Evolutionary conservation across 1,140 invertebrate genomes (phyloP).

Genomic region (Drosophila repleta): DNA sequence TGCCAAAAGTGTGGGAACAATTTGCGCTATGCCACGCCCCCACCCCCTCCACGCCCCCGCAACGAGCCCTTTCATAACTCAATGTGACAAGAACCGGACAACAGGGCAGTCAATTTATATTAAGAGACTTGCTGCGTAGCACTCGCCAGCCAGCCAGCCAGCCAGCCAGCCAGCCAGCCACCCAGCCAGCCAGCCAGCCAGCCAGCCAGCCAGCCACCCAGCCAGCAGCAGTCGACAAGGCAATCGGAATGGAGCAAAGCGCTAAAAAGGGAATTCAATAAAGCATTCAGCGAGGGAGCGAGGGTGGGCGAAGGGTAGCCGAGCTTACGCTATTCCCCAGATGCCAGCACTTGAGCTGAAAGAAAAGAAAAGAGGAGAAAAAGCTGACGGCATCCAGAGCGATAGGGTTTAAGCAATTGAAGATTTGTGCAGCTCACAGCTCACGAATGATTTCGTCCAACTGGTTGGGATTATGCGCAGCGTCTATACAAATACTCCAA

Average conservation of each 20-base stretch:
- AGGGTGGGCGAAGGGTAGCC: not conserved
- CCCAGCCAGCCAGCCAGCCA: too few species aligned
- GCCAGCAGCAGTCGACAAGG: slow-evolving; percentile 33
- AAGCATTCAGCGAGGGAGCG: slow-evolving; percentile 47
- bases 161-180: too few species aligned
- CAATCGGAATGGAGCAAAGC: slow-evolving; percentile 43
- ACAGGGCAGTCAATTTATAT: slow-evolving; percentile 62
- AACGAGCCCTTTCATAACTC: slow-evolving; percentile 59
- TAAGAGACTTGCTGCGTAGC: slow-evolving; percentile 46
- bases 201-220: too few species aligned
- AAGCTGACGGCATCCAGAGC: too few species aligned
- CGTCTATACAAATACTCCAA: slow-evolving; percentile 17
- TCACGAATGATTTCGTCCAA: slow-evolving; percentile 72
- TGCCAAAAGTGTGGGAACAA: slow-evolving; percentile 6
- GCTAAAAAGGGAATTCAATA: slow-evolving; percentile 65
- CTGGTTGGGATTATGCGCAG: not conserved
- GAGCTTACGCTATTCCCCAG: slow-evolving; percentile 33
- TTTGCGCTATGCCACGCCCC: not conserved
- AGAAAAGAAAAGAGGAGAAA: too few species aligned
- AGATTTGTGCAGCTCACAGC: slow-evolving; percentile 65
- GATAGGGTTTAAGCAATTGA: slow-evolving; percentile 44
- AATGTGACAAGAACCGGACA: slow-evolving; percentile 52
- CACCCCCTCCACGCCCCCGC: not conserved
- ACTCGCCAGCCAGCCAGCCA: too few species aligned
- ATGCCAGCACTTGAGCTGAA: slow-evolving; percentile 61